Evolutionary conservation across 2,113 vertebrate genomes (phyloP).

Genomic region (Nothocercus julius): DNA sequence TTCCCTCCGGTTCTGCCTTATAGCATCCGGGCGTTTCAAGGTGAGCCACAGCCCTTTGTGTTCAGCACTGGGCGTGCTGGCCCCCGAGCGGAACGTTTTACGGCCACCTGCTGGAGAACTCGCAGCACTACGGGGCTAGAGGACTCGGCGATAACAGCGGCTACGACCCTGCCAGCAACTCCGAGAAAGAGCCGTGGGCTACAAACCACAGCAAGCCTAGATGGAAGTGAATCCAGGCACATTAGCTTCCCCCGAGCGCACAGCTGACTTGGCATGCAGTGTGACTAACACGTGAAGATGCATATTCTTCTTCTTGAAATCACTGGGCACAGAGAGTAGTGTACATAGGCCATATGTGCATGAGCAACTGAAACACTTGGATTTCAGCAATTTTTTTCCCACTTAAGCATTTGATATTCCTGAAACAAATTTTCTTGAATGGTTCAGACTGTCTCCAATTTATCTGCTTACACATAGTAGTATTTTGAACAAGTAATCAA

Average conservation of each 20-base stretch:
- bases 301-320: neutral
- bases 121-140: neutral
- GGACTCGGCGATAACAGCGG: neutral
- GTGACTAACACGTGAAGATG: neutral
- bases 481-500: neutral
- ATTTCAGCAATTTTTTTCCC: neutral
- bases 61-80: neutral
- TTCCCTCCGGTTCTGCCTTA: neutral
- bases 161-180: neutral
- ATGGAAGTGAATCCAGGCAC: neutral
- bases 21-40: neutral
- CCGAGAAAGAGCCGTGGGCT: neutral
- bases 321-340: accelerated
- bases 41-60: neutral
- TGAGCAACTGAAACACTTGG: neutral
- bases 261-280: neutral
- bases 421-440: neutral
- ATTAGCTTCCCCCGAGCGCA: neutral
- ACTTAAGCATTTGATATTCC: neutral
- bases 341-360: neutral
- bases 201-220: neutral
- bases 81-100: constrained; percentile 18
- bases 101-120: constrained; percentile 73
- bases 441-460: neutral
- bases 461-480: accelerated